These are phyloP conservation scores for Eulemur mongoz DNA, from an alignment of 2,797 vertebrate genomes.

Conservation along the genomic window DNA sequence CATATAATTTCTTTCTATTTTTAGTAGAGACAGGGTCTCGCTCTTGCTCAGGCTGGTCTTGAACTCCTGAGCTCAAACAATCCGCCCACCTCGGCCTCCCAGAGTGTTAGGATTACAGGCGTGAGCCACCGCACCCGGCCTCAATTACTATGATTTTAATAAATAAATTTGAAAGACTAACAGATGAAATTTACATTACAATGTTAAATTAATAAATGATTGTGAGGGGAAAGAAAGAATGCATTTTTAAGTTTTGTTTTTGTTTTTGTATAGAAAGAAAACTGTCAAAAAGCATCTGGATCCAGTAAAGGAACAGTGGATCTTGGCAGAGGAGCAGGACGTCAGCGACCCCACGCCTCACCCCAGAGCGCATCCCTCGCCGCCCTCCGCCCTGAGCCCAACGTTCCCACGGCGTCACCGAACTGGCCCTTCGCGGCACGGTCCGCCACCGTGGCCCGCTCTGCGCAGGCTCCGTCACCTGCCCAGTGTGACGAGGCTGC, in stretches of 20 bases:
- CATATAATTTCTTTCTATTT: too few species aligned
- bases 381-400: background rate
- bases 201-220: background rate
- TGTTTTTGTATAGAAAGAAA: background rate
- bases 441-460: background rate
- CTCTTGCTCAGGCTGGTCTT: too few species aligned
- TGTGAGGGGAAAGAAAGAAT: background rate
- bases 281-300: background rate
- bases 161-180: background rate
- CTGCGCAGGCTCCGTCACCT: background rate
- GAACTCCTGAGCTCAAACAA: too few species aligned
- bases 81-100: too few species aligned
- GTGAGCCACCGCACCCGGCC: too few species aligned
- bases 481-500: background rate
- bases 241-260: background rate
- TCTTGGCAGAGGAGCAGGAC: background rate
- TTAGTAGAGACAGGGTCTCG: too few species aligned
- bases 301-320: background rate
- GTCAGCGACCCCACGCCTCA: background rate
- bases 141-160: background rate
- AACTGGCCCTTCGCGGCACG: background rate
- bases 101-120: too few species aligned
- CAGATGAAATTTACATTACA: background rate
- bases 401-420: background rate
- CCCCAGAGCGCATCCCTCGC: background rate